Evolutionary conservation across 1,140 invertebrate species (phyloP), one percentile per base, ranked within the genome.

Genomic region (Monochamus saltuarius): DNA sequence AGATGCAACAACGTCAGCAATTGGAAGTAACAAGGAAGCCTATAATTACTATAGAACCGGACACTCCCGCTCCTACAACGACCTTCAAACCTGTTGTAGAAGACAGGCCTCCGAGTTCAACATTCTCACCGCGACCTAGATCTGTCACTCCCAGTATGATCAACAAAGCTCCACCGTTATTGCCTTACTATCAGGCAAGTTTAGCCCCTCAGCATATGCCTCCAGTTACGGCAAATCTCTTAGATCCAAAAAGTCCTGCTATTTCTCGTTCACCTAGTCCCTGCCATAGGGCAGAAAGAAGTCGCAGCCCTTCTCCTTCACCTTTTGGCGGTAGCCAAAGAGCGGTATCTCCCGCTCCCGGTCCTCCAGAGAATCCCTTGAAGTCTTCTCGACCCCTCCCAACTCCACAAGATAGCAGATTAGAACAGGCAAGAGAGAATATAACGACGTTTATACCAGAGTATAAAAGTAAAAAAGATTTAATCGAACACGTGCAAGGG

Each of bases 181-280:
- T 87, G 56, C 85, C 85, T 14, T 83, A 82, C 71, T 87, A 87
- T 70, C 85, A 87, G 72, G 83, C 84, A 73, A 85, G 85, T 75
- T 79, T 87, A 61, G 80, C 83, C 39, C 79, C 83, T 43, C 80
- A 84, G 14, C 83, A 84, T 67, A 81, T 82, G 64, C 55, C 73
- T 39, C 80, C 85, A 4, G 71, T 81, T 0, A 80, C 83, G 70
- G 79, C 77, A 19, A 79, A 82, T 46, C 66, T 80, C 37, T 85
- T 82, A 61, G 79, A 85, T 62, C 82, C 83, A 16, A 78, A 75
- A 34, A 81, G 77, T 66, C 80, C 79, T 14, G 81, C 80, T 67
- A 73, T 74, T n/a, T 83, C 80, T 40, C 73, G 82, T 55, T 85
- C 84, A 2, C 83, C 84, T 1, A 83, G 82, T 59, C 83, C 83